Conservation (phyloP, 2,888 invertebrate species). For the Sialis lutaria region DNA sequence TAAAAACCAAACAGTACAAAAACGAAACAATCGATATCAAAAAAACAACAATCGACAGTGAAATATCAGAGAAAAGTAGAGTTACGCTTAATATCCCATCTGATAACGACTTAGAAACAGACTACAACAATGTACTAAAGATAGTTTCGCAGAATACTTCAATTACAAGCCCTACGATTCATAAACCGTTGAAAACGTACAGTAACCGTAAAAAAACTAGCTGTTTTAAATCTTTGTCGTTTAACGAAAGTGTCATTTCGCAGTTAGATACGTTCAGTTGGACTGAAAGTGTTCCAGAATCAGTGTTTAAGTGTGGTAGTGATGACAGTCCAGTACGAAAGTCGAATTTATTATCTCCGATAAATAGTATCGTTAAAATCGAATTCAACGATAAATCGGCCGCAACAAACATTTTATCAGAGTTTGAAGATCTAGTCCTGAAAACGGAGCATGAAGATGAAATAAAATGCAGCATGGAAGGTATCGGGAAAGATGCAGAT, state of each 20-base stretch:
- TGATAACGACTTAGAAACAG: conserved; percentile 9
- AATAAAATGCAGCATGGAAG: no score
- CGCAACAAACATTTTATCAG: no score
- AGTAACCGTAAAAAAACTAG: conserved; percentile 15
- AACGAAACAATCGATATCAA: background rate
- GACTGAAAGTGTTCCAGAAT: conserved; percentile 3
- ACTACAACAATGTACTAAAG: conserved; percentile 14
- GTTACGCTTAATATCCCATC: conserved; percentile 10
- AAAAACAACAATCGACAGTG: background rate
- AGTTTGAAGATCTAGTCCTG: no score
- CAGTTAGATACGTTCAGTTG: conserved; percentile 9
- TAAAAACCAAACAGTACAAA: conserved; percentile 2
- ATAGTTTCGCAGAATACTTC: conserved; percentile 13
- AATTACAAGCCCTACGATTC: conserved; percentile 8
- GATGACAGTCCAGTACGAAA: background rate
- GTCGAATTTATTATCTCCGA: no score
- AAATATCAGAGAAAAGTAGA: background rate
- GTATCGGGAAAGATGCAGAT: no score
- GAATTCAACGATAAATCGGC: no score
- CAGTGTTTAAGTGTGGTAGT: conserved; percentile 5
- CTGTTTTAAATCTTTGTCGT: conserved; percentile 13
- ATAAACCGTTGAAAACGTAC: conserved; percentile 16
- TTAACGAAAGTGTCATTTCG: conserved; percentile 9
- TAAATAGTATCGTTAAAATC: no score
- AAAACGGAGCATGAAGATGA: no score